These are phyloP conservation scores for Caenorhabditis sp. DNA, from an alignment of 2,888 invertebrate genomes.

Conservation along the genomic window DNA sequence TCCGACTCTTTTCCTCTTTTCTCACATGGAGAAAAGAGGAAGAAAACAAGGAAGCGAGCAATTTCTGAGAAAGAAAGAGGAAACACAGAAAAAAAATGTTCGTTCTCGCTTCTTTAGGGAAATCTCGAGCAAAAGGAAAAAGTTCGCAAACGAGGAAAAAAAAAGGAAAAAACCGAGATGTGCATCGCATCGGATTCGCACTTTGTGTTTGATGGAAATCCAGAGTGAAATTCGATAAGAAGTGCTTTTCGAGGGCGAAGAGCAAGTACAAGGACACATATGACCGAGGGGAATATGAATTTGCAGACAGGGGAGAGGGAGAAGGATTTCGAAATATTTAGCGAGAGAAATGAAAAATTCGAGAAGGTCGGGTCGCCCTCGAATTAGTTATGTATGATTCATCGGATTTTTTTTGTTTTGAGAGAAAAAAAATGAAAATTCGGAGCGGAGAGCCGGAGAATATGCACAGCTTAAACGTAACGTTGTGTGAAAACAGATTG, in stretches of 20 bases:
- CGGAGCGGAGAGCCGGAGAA: too few species aligned
- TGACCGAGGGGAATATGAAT: slow-evolving; percentile 5
- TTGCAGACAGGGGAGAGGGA: not conserved
- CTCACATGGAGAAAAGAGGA: not conserved
- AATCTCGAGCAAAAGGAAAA: not conserved
- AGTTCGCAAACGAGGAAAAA: too few species aligned
- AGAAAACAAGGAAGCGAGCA: slow-evolving; percentile 9
- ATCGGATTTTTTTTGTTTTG: too few species aligned
- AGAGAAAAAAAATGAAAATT: too few species aligned
- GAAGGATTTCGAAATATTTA: too few species aligned
- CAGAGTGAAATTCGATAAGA: slow-evolving; percentile 45
- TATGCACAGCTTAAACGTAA: too few species aligned
- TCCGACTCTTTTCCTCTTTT: not conserved
- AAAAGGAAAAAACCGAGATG: too few species aligned
- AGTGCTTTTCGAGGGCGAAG: slow-evolving; percentile 40
- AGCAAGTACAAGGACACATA: too few species aligned
- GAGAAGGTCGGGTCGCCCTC: too few species aligned
- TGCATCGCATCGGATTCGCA: not conserved
- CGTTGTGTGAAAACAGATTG: too few species aligned
- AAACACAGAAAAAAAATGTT: slow-evolving; percentile 13
- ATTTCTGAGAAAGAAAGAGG: not conserved
- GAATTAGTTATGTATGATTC: too few species aligned
- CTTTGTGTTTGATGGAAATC: not conserved
- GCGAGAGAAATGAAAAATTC: too few species aligned
- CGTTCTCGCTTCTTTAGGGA: not conserved